Percentiles rank a stretch among this genome's conserved stretches.
phyloP scores from a whole-genome alignment of 35 echinoderm and acorn worm genomes.

The Holothuria glaberrima region DNA sequence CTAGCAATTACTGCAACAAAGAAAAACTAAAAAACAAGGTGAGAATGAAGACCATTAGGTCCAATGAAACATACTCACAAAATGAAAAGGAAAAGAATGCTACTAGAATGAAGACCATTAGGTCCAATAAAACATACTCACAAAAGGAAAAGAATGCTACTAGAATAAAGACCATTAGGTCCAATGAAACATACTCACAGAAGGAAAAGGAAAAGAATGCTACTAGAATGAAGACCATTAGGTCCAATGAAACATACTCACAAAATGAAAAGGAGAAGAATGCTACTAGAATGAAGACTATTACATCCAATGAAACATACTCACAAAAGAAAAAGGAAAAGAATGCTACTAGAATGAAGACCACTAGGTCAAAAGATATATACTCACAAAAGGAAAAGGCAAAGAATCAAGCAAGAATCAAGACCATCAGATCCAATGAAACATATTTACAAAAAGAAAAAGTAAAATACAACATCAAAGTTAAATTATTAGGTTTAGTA shows the following conservation, averaged over 20 bases:
- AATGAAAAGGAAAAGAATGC: slow-evolving; percentile 1
- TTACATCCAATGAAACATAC: background rate
- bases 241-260: slow-evolving; percentile 8
- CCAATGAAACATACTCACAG: background rate
- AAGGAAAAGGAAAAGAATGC: slow-evolving; percentile 29
- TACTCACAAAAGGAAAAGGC: slow-evolving; percentile 30
- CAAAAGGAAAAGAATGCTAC: background rate
- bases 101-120: background rate
- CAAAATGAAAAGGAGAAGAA: slow-evolving; percentile 34
- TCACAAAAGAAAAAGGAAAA: background rate
- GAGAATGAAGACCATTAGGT: background rate
- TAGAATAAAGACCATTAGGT: background rate
- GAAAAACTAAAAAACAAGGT: background rate
- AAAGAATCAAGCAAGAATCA: slow-evolving; percentile 30
- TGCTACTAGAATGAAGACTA: background rate
- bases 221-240: slow-evolving; percentile 30
- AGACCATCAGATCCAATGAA: background rate
- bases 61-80: background rate
- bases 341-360: background rate
- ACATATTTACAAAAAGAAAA: slow-evolving; percentile 45
- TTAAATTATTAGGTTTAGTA: background rate
- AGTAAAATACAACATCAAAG: slow-evolving; percentile 37
- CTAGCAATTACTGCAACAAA: background rate
- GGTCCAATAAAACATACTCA: background rate
- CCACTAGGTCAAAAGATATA: background rate